A percentile compares a stretch with the other conserved stretches of the same genome.
These are phyloP conservation scores for Apteryx owenii DNA, from an alignment of 2,113 vertebrate genomes.

Conservation along the genomic window DNA sequence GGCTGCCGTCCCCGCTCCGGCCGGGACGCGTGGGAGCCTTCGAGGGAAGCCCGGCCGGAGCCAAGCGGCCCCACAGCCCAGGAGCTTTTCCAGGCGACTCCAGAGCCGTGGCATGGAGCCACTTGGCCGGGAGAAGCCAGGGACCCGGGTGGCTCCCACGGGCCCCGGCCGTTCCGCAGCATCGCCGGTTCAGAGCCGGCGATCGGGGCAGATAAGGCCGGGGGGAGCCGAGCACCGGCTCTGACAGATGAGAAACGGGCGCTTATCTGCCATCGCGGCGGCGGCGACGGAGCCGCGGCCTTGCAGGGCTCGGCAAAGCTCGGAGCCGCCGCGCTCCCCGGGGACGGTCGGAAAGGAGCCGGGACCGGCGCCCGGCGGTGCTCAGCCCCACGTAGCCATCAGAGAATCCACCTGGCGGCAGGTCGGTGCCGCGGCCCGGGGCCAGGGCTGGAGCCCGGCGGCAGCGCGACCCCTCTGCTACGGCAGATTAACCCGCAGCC, in stretches of 20 bases:
- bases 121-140: too few relatives aligned
- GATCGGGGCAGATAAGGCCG: background rate
- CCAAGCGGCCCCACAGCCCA: too few relatives aligned
- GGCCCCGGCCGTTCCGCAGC: background rate
- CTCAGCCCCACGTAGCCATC: background rate
- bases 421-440: too few relatives aligned
- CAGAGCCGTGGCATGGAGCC: too few relatives aligned
- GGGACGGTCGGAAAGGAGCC: background rate
- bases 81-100: background rate
- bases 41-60: background rate
- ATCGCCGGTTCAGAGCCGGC: background rate
- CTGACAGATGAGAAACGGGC: too few relatives aligned
- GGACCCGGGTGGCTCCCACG: background rate
- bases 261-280: too few relatives aligned
- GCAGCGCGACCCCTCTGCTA: background rate
- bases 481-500: background rate
- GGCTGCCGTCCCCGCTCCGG: too few relatives aligned
- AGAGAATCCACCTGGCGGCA: background rate
- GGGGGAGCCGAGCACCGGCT: too few relatives aligned
- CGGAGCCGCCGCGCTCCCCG: background rate
- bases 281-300: too few relatives aligned
- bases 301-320: too few relatives aligned
- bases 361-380: background rate
- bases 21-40: too few relatives aligned
- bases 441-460: too few relatives aligned